phyloP scores from a whole-genome alignment of 2,888 invertebrate genomes.

The Mesorhabditis sp. region DNA sequence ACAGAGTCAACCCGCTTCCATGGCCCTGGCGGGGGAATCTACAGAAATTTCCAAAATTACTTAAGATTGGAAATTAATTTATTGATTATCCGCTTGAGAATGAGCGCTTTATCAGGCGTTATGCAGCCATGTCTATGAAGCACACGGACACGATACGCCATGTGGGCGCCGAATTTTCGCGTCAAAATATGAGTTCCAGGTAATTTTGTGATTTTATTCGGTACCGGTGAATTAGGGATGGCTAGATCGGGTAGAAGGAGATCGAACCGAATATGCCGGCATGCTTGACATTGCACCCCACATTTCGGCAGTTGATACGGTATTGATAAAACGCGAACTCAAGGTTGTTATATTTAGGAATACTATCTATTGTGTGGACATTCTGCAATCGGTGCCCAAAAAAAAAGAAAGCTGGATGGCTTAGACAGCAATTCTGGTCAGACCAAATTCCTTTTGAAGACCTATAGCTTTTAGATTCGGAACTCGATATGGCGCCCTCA shows the following conservation, averaged over 20 bases:
- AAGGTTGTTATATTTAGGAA: background rate
- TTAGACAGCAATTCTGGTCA: background rate
- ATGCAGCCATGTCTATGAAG: background rate
- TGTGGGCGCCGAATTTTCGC: background rate
- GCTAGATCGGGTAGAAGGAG: background rate
- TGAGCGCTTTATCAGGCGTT: background rate
- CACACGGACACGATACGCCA: background rate
- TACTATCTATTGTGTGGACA: constrained; percentile 1
- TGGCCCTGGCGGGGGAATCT: background rate
- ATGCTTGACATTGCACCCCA: background rate
- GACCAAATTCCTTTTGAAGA: background rate
- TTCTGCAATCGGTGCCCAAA: background rate
- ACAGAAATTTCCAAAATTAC: background rate
- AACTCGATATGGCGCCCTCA: background rate
- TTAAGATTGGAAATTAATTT: background rate
- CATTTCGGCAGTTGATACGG: too few relatives aligned
- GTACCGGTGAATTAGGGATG: background rate
- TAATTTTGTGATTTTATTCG: background rate
- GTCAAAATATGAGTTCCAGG: background rate
- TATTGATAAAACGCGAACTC: too few relatives aligned
- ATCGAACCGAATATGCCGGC: background rate
- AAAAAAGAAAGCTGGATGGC: background rate
- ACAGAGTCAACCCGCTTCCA: too few relatives aligned
- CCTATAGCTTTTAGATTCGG: background rate
- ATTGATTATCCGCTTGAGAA: background rate